phyloP scores from a whole-genome alignment of 23 tunicate genomes.

The Styela plicata region DNA sequence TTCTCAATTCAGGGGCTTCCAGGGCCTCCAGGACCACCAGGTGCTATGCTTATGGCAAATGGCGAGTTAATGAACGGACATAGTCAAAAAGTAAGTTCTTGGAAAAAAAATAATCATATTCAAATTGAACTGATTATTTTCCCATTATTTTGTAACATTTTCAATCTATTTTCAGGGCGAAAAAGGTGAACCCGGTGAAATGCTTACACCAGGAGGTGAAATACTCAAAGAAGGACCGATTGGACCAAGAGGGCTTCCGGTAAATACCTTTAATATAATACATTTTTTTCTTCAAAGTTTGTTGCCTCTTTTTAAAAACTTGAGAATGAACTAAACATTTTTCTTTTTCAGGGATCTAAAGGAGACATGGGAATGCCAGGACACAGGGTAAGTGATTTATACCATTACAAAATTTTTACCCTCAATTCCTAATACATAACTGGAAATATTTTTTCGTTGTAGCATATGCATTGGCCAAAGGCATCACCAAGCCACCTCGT shows the following conservation, averaged over 20 bases:
- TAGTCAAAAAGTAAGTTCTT: neutral
- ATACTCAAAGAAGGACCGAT: constrained; percentile 25
- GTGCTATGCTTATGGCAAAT: neutral
- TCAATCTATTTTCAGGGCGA: constrained; percentile 38
- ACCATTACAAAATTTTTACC: too few species aligned
- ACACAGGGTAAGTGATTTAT: constrained; percentile 74
- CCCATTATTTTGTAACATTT: neutral
- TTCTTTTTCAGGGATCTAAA: constrained; percentile 54
- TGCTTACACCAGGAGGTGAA: constrained; percentile 62
- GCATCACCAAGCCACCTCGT: too few species aligned
- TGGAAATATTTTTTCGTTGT: too few species aligned
- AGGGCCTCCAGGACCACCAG: constrained; percentile 26
- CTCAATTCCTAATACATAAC: too few species aligned
- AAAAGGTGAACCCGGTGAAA: constrained; percentile 82
- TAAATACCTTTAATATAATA: neutral
- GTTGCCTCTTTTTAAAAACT: neutral
- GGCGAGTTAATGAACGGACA: neutral
- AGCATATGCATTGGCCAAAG: too few species aligned
- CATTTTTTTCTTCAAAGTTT: neutral
- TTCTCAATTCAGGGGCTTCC: constrained; percentile 5
- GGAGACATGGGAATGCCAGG: constrained; percentile 98
- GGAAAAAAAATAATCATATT: too few species aligned
- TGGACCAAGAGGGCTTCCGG: constrained; percentile 34
- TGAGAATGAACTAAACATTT: neutral
- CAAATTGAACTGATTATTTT: too few species aligned